Percentiles rank a stretch among this genome's conserved stretches.
phyloP scores from a whole-genome alignment of 2,797 vertebrate species.

The Clamator glandarius region DNA sequence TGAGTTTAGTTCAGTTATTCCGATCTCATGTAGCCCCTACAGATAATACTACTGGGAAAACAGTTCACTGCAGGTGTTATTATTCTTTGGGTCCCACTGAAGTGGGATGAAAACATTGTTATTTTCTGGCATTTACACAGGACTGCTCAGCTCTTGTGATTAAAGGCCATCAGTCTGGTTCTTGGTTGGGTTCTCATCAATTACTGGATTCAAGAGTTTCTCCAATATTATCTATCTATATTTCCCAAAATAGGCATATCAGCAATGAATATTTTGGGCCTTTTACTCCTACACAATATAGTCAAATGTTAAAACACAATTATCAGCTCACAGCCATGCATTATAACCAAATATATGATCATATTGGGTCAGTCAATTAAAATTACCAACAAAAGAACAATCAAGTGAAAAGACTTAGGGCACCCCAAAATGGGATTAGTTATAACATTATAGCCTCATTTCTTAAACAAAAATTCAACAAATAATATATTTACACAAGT shows the following conservation, averaged over 20 bases:
- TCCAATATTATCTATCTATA: not conserved
- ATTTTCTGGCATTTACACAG: not conserved
- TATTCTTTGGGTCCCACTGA: not conserved
- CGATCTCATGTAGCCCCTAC: not conserved
- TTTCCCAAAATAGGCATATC: not conserved
- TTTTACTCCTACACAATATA: not conserved
- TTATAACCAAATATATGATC: not conserved
- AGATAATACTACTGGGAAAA: not conserved
- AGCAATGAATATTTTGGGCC: not conserved
- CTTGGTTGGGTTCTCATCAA: not conserved
- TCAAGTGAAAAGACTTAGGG: not conserved
- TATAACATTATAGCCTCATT: not conserved
- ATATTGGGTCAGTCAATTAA: not conserved
- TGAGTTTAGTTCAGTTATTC: not conserved
- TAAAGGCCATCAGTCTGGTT: not conserved
- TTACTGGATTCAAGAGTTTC: not conserved
- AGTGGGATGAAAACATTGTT: not conserved
- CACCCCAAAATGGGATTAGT: not conserved
- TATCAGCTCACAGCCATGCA: not conserved
- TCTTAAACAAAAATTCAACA: not conserved
- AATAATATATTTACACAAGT: not conserved
- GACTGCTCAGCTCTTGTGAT: not conserved
- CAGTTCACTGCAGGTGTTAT: not conserved
- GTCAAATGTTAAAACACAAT: not conserved
- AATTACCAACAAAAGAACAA: not conserved